Percentiles rank a stretch among this genome's conserved stretches.
phyloP scores from a whole-genome alignment of 2,888 invertebrate species.

The Patella pellucida region DNA sequence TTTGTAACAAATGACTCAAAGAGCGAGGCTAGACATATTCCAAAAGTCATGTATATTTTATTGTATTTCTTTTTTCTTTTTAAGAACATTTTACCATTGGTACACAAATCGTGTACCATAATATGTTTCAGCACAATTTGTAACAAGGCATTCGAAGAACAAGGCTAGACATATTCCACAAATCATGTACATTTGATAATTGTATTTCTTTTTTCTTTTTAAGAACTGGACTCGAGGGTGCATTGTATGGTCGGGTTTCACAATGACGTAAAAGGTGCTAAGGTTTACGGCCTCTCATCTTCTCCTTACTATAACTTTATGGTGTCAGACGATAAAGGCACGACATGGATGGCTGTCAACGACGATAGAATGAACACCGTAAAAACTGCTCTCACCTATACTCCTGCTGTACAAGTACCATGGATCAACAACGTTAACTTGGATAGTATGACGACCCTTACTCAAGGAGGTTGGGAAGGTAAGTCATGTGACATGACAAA shows the following conservation, averaged over 20 bases:
- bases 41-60: no score
- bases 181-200: neutral
- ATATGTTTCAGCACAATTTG: no score
- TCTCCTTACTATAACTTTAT: neutral
- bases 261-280: conserved; percentile 23
- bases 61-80: neutral
- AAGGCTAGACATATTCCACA: no score
- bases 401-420: neutral
- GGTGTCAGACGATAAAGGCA: neutral
- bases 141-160: no score
- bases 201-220: neutral
- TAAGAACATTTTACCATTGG: no score
- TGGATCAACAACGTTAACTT: neutral
- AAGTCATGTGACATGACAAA: no score
- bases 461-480: no score
- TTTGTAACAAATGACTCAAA: no score
- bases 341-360: neutral
- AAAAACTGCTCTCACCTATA: neutral
- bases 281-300: neutral
- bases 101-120: no score
- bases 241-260: conserved; percentile 50
- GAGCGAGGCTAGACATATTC: no score
- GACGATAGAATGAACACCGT: neutral
- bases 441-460: no score
- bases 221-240: conserved; percentile 43